phyloP scores from a whole-genome alignment of 2,888 invertebrate species.

The Nudaria mundana region DNA sequence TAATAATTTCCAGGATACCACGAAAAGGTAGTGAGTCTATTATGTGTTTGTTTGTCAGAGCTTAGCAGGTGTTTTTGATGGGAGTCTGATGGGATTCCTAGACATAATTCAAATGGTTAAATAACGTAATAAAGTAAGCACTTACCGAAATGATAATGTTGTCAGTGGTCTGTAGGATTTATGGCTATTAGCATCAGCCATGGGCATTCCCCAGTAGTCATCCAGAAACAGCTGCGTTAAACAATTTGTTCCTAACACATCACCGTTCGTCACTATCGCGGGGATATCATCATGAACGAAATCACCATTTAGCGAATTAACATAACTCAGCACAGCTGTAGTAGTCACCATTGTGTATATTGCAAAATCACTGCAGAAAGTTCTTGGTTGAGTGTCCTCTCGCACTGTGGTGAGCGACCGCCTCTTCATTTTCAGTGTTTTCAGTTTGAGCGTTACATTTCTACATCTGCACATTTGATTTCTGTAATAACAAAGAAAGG shows the following conservation, averaged over 20 bases:
- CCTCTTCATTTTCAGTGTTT: constrained; percentile 72
- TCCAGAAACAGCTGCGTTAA: constrained; percentile 85
- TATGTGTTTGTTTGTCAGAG: too few species aligned
- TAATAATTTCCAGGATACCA: too few species aligned
- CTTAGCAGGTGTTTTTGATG: too few species aligned
- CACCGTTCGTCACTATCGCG: constrained; percentile 90
- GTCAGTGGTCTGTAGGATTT: constrained; percentile 94
- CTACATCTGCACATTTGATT: constrained; percentile 72
- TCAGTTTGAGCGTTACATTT: constrained; percentile 59
- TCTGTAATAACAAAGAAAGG: constrained; percentile 49
- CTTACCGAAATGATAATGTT: constrained; percentile 92
- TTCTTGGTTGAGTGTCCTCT: constrained; percentile 51
- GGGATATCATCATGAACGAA: constrained; percentile 95
- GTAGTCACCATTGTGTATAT: constrained; percentile 84
- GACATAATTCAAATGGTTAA: too few species aligned
- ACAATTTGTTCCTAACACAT: constrained; percentile 86
- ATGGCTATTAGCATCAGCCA: constrained; percentile 90
- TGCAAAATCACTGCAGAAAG: constrained; percentile 71
- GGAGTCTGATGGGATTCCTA: too few species aligned
- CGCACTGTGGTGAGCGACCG: constrained; percentile 61
- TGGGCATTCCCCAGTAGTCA: constrained; percentile 94
- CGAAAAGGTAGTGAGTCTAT: too few species aligned
- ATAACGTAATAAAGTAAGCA: too few species aligned
- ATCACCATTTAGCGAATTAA: constrained; percentile 88
- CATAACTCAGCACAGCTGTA: constrained; percentile 86